These are phyloP conservation scores for Erebia palarica DNA, from an alignment of 2,888 invertebrate species.

Conservation along the genomic window DNA sequence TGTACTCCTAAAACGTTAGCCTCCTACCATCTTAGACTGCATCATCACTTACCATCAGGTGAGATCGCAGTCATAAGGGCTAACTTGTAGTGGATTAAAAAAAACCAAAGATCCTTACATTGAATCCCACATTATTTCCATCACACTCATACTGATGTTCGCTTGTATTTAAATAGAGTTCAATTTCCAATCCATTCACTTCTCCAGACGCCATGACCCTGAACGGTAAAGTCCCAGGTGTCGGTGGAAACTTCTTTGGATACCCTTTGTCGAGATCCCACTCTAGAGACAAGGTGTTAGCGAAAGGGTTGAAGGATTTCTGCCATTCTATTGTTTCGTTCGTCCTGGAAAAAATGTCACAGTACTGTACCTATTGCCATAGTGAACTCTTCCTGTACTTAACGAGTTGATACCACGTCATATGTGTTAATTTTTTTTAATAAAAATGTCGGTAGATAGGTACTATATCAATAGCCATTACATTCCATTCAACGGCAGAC, in stretches of 20 bases:
- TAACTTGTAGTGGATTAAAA: not conserved
- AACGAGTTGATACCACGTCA: too few relatives aligned
- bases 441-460: not conserved
- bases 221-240: conserved; percentile 57
- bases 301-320: conserved; percentile 52
- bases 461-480: conserved; percentile 38
- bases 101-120: conserved; percentile 52
- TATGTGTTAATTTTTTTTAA: too few relatives aligned
- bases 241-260: conserved; percentile 65
- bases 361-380: not conserved
- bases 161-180: conserved; percentile 68
- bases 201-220: conserved; percentile 73
- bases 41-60: too few relatives aligned
- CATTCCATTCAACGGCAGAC: conserved; percentile 72
- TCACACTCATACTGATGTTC: conserved; percentile 73
- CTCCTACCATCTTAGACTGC: too few relatives aligned
- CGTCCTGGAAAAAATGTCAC: conserved; percentile 51
- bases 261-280: conserved; percentile 72
- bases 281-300: conserved; percentile 47
- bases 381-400: not conserved
- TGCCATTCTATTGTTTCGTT: conserved; percentile 68
- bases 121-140: conserved; percentile 72
- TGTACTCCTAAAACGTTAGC: too few relatives aligned
- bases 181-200: conserved; percentile 67
- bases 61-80: too few relatives aligned